Percentiles rank a stretch among this genome's conserved stretches.
Evolutionary conservation across 1,140 invertebrate species (phyloP).

Genomic region (Ceratosolen fusciceps): DNA sequence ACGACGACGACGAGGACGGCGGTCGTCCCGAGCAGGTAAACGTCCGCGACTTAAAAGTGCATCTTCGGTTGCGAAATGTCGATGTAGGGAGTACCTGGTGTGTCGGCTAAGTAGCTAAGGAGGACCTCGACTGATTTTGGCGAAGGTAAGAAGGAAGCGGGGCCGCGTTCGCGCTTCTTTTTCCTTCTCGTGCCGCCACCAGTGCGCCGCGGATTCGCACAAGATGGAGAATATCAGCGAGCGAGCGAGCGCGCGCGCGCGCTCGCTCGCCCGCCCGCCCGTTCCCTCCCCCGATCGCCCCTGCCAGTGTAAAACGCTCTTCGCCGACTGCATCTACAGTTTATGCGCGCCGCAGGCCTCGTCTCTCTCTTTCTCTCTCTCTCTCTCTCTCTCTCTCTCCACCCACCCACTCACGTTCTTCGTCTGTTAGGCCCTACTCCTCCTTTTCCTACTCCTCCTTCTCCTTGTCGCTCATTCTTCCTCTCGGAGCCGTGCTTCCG

Average conservation of each 20-base stretch:
- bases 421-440: too few species aligned
- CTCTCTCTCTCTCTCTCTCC: neutral
- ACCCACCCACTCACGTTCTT: neutral
- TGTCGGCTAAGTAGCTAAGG: too few species aligned
- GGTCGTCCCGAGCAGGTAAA: conserved; percentile 6
- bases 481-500: neutral
- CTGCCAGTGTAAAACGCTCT: neutral
- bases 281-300: too few species aligned
- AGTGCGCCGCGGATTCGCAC: conserved; percentile 18
- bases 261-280: too few species aligned
- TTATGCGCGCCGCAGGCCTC: neutral
- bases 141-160: neutral
- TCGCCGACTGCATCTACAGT: neutral
- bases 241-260: too few species aligned
- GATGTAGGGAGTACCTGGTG: too few species aligned
- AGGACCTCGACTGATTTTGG: neutral
- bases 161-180: neutral
- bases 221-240: conserved; percentile 42
- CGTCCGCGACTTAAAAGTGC: neutral
- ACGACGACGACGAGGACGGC: too few species aligned
- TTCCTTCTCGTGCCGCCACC: neutral
- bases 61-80: too few species aligned
- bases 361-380: neutral
- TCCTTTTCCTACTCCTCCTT: neutral
- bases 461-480: neutral